Evolutionary conservation across 2,113 vertebrate genomes (phyloP), one percentile per base, ranked within the genome.

Genomic region (Atrichornis clamosus): DNA sequence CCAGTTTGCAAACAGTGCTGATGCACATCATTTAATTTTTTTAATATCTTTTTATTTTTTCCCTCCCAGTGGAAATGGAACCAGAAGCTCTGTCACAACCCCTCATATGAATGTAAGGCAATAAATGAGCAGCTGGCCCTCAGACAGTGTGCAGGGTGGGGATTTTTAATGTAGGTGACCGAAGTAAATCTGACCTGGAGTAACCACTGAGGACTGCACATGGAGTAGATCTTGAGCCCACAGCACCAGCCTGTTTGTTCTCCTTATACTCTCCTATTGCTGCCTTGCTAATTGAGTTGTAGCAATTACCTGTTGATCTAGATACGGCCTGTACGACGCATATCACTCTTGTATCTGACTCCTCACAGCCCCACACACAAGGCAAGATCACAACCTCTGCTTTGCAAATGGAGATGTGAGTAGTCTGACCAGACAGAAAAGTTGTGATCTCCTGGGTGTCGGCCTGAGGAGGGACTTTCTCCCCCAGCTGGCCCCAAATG

Each of bases 241-340:
- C 89, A 90, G 73, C 80, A 87, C 42, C 39, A 67, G 56, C 52
- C 63, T 69, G 80, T 50, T 74, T 70, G 49, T 65, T 92, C 22
- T 90, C 37, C 44, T 78, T 63, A 49, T n/a, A 14, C 19, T 95
- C 33, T 89, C 35, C 50, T 77, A 16, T 50, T 78, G 59, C 76
- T 90, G 33, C 41, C 72, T 78, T 68, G 73, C 73, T 90, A 90
- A 93, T 87, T 80, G 89, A 23, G 86, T 35, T 86, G 81, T 87
- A 81, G n/a, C 83, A 95, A 95, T 89, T 90, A 88, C n/a, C 52
- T 62, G 44, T 88, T 90, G 63, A 74, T 87, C 52, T 58, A 95
- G 89, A 95, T 95, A 89, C 9, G 52, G 55, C 28, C 72, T 47
- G 13, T 12, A 23, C 0, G 52, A 89, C 93, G 68, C 35, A 11